Conservation (phyloP, 2,888 invertebrate species). For the Cryptosula pallasiana region DNA sequence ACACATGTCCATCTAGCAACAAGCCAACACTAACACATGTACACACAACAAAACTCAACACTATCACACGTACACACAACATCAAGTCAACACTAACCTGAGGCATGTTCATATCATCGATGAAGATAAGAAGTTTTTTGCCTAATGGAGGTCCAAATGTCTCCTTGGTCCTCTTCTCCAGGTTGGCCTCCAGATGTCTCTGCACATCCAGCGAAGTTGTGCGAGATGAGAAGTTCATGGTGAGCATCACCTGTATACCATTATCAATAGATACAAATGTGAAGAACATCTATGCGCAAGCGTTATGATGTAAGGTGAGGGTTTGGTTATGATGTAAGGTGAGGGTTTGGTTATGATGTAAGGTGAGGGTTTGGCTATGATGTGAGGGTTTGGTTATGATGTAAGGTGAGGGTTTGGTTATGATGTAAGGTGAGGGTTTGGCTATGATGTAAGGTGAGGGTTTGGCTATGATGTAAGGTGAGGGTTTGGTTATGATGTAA, state of each 20-base stretch:
- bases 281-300: no score
- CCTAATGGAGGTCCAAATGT: slow-evolving; percentile 28
- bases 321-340: no score
- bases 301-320: no score
- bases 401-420: no score
- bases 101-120: slow-evolving; percentile 29
- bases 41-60: not conserved
- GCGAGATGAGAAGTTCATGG: slow-evolving; percentile 28
- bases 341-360: no score
- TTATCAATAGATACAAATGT: no score
- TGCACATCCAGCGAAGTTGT: slow-evolving; percentile 29
- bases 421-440: no score
- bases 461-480: no score
- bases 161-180: slow-evolving; percentile 29
- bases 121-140: slow-evolving; percentile 27
- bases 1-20: not conserved
- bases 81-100: slow-evolving; percentile 17
- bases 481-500: no score
- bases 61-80: not conserved
- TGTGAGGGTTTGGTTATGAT: no score
- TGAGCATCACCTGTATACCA: slow-evolving; percentile 24
- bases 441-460: no score
- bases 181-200: slow-evolving; percentile 26
- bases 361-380: no score
- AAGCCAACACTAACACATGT: not conserved